Conservation (phyloP, 2,113 vertebrate species). For the Ahaetulla prasina region DNA sequence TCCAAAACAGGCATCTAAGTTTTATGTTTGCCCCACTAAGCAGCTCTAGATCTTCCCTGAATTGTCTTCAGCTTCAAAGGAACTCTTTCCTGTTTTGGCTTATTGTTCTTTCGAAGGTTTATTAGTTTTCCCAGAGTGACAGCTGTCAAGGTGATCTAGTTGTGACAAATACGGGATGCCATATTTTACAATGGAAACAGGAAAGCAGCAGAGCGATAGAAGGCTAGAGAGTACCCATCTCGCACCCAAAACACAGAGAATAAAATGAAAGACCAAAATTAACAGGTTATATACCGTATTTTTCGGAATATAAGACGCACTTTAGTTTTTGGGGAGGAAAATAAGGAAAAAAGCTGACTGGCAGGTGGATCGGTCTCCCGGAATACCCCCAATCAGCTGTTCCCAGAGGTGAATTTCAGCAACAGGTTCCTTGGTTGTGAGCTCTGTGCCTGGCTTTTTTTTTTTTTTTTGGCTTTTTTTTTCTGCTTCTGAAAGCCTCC, state of each 20-base stretch:
- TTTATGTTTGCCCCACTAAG: neutral
- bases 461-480: too few species aligned
- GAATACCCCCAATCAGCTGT: too few species aligned
- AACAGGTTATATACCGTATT: neutral
- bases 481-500: too few species aligned
- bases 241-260: neutral
- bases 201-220: neutral
- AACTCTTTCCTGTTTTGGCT: neutral
- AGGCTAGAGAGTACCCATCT: neutral
- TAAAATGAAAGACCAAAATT: neutral
- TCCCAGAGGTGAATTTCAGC: too few species aligned
- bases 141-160: neutral
- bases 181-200: neutral
- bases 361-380: too few species aligned
- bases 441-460: too few species aligned
- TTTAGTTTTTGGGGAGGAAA: too few species aligned
- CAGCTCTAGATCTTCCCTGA: neutral
- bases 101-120: neutral
- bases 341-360: too few species aligned
- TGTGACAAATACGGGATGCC: neutral
- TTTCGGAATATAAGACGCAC: too few species aligned
- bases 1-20: neutral
- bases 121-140: neutral
- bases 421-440: too few species aligned
- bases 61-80: neutral